A percentile compares a stretch with the other conserved stretches of the same genome.
Evolutionary conservation across 1,140 invertebrate genomes (phyloP).

Genomic region (Tetragonula clypearis): DNA sequence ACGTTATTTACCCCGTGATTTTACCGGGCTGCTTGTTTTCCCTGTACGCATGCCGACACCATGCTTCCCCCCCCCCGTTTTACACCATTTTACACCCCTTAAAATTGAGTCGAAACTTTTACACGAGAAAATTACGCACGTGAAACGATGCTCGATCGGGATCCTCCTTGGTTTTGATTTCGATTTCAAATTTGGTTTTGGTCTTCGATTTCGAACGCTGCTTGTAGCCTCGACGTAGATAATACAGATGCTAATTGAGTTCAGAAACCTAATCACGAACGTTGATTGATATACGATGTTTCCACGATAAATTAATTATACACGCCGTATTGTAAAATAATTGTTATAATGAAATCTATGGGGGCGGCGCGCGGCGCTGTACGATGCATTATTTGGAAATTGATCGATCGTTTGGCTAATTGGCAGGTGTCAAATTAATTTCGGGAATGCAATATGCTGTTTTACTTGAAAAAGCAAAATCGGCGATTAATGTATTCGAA

Average conservation of each 20-base stretch:
- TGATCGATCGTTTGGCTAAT: not conserved
- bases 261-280: no score
- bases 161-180: no score
- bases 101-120: constrained; percentile 8
- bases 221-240: no score
- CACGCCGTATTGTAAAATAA: not conserved
- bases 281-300: not conserved
- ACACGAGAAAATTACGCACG: no score
- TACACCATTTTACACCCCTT: not conserved
- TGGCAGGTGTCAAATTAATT: not conserved
- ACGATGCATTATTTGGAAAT: not conserved
- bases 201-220: accelerated
- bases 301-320: not conserved
- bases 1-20: not conserved
- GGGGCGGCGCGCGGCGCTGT: no score
- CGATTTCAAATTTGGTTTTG: not conserved
- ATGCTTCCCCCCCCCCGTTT: no score
- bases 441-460: not conserved
- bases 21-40: not conserved
- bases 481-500: no score
- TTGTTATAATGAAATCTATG: not conserved
- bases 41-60: not conserved
- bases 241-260: not conserved
- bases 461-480: not conserved
- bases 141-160: not conserved